Base-by-base conservation (phyloP, 2,888 invertebrate species). In the Ceramica pisi region DNA sequence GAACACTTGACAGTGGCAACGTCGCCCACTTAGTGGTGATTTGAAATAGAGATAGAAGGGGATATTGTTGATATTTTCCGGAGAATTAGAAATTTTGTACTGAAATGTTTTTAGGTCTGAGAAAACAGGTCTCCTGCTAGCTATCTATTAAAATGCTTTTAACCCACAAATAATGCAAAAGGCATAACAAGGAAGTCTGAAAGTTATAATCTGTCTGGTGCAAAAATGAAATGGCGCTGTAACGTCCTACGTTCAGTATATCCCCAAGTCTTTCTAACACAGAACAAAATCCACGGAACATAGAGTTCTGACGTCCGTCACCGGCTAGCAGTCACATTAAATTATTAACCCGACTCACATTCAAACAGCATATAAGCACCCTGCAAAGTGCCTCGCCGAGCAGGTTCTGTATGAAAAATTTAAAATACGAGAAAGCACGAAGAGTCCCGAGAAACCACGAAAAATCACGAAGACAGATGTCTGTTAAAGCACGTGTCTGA, bases 321-420 rank as follows among this genome's bases (percentile, higher is more conserved):
- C 38, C 14, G 19, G 16, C 21, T 23, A 57, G 23, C 21, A 59
- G 50, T 65, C 51, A 69, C 31, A 38, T 66, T 81, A 50, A 70
- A 83, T 72, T 78, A 70, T 84, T 77, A 76, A 80, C 63, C 67
- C 48, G 35, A 60, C 75, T 67, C 62, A 71, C 74, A 78, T 81
- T 82, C 80, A 79, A 80, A 78, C 56, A 71, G 72, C 78, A 76
- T 67, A 65, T 70, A 75, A 68, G 71, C 63, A 77, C 41, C 60
- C 55, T 50, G 60, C 80, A 67, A 80, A 81, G 78, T 76, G 67
- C 74, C 66, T 62, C 61, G 59, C 62, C 75, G 57, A 71, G 56
- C 19, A 44, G 56, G 44, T 53, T 51, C 21, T 77, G 62, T 78
- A 80, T 80, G 73, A 84, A 82, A 85, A 81, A 77, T 80, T 78